Evolutionary conservation across 2,888 invertebrate species (phyloP).

Genomic region (Biston stratarius): DNA sequence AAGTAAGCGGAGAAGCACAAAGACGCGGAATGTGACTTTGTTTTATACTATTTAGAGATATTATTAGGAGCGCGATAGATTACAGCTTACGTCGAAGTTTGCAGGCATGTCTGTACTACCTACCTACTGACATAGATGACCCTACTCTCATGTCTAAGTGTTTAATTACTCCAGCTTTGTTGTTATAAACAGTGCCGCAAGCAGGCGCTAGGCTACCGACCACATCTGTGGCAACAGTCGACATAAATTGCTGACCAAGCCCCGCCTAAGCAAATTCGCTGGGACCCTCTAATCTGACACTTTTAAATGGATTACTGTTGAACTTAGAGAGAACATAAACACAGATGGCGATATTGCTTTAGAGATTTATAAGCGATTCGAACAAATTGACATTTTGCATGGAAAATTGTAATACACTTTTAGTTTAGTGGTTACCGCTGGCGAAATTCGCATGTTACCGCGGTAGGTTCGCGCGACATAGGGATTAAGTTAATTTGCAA

Average conservation of each 20-base stretch:
- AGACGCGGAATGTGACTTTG: too few species aligned
- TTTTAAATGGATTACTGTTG: slow-evolving; percentile 73
- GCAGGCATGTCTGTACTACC: slow-evolving; percentile 28
- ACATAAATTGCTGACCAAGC: slow-evolving; percentile 75
- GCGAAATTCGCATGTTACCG: too few species aligned
- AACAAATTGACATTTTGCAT: slow-evolving; percentile 35
- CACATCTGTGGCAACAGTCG: slow-evolving; percentile 68
- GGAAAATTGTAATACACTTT: slow-evolving; percentile 11
- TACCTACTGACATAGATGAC: slow-evolving; percentile 42
- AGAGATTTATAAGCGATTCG: slow-evolving; percentile 32
- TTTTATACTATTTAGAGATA: too few species aligned
- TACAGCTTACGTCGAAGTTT: slow-evolving; percentile 38
- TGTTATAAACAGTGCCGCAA: slow-evolving; percentile 75
- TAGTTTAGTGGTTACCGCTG: neutral
- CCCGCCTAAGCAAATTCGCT: slow-evolving; percentile 72
- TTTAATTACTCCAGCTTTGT: slow-evolving; percentile 77
- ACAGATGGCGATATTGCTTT: slow-evolving; percentile 61
- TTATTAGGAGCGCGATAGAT: slow-evolving; percentile 20
- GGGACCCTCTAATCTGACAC: slow-evolving; percentile 74
- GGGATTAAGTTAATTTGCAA: too few species aligned
- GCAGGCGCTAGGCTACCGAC: slow-evolving; percentile 59
- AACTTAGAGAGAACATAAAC: slow-evolving; percentile 61
- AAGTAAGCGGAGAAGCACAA: too few species aligned
- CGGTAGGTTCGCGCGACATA: too few species aligned
- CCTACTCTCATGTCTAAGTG: slow-evolving; percentile 67